These are phyloP conservation scores for Spisula subtruncata DNA, from an alignment of 2,888 invertebrate species.

Conservation along the genomic window DNA sequence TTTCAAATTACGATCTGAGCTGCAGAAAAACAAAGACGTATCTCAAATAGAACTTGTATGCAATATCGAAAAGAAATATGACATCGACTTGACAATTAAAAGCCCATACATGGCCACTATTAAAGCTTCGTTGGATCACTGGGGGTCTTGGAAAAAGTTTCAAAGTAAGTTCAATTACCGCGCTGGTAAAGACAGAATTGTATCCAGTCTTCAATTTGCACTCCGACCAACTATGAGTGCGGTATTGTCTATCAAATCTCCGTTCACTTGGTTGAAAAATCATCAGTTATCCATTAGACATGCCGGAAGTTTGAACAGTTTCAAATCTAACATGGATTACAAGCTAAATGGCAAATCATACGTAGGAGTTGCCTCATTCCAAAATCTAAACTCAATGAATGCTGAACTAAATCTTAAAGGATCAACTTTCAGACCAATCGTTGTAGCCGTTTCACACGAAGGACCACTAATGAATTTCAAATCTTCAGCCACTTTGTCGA, in stretches of 20 bases:
- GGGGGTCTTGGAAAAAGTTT: conserved; percentile 53
- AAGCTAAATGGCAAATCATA: conserved; percentile 58
- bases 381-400: conserved; percentile 50
- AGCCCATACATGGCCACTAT: conserved; percentile 55
- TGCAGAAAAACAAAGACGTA: conserved; percentile 58
- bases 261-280: conserved; percentile 54
- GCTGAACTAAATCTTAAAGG: conserved; percentile 61
- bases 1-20: conserved; percentile 51
- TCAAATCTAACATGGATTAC: conserved; percentile 65
- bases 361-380: conserved; percentile 57
- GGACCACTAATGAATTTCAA: conserved; percentile 55
- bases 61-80: conserved; percentile 44
- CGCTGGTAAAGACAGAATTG: conserved; percentile 35
- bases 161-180: conserved; percentile 36
- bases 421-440: conserved; percentile 50
- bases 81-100: conserved; percentile 59
- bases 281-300: conserved; percentile 60
- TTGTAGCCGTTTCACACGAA: conserved; percentile 45
- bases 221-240: conserved; percentile 54
- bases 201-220: conserved; percentile 50
- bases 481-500: conserved; percentile 40
- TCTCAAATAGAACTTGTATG: conserved; percentile 53
- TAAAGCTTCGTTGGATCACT: conserved; percentile 61
- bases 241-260: conserved; percentile 39
- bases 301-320: conserved; percentile 47